These are phyloP conservation scores for Rhipidura dahli DNA, from an alignment of 2,113 vertebrate genomes.

Conservation along the genomic window DNA sequence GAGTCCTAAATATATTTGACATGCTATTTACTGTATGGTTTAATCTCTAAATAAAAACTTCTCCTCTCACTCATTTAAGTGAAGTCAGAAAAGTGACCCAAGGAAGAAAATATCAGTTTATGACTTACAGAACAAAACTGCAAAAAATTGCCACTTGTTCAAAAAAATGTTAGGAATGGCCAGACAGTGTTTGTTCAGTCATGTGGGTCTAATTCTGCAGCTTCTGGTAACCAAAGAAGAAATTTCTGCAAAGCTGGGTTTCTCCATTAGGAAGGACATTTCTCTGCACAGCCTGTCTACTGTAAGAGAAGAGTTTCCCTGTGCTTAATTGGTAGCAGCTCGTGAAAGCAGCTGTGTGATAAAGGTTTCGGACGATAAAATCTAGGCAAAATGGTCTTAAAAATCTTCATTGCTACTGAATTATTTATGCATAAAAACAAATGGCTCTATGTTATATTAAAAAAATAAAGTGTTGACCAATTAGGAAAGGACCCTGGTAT, in stretches of 20 bases:
- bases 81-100: not conserved
- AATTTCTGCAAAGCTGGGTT: not conserved
- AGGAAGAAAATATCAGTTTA: not conserved
- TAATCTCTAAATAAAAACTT: not conserved
- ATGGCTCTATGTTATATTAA: not conserved
- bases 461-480: not conserved
- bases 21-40: not conserved
- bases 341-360: not conserved
- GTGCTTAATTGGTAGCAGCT: not conserved
- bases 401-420: not conserved
- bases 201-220: not conserved
- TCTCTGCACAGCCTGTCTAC: not conserved
- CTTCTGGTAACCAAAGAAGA: not conserved
- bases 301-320: not conserved
- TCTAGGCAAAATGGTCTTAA: not conserved
- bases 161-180: not conserved
- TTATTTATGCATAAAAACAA: not conserved
- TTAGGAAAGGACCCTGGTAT: not conserved
- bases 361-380: not conserved
- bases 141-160: not conserved
- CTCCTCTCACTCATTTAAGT: not conserved
- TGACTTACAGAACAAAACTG: not conserved
- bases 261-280: not conserved
- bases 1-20: not conserved
- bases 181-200: not conserved